These are phyloP conservation scores for Shargacucullia verbasci DNA, from an alignment of 2,888 invertebrate genomes.

Conservation along the genomic window DNA sequence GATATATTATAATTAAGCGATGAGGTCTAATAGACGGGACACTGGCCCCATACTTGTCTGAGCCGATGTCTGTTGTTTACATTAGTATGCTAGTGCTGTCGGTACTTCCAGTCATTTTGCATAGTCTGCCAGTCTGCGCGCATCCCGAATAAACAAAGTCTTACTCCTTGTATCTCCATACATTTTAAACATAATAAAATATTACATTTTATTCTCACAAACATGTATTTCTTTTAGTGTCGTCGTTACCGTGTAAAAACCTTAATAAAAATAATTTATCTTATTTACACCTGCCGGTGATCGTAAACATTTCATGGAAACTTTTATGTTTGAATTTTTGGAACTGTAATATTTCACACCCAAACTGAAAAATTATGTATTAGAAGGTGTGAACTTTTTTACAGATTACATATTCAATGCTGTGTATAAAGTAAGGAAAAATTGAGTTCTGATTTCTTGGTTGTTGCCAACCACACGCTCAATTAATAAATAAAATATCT, in stretches of 20 bases:
- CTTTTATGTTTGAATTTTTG: background rate
- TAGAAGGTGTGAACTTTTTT: too few species aligned
- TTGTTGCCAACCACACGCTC: too few species aligned
- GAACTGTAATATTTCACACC: too few species aligned
- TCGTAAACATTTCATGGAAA: constrained; percentile 1
- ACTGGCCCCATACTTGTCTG: constrained; percentile 21
- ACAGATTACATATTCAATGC: too few species aligned
- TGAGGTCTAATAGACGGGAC: constrained; percentile 2
- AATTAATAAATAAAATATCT: too few species aligned
- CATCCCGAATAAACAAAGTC: constrained; percentile 64
- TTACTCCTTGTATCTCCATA: constrained; percentile 38
- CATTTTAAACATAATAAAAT: background rate
- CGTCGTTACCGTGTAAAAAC: background rate
- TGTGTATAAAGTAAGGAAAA: constrained; percentile 9
- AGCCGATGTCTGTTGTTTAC: constrained; percentile 33
- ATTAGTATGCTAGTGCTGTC: constrained; percentile 54
- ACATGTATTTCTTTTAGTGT: too few species aligned
- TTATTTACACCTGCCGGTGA: background rate
- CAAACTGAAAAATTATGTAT: constrained; percentile 9
- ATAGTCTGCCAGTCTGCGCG: constrained; percentile 44
- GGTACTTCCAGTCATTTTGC: constrained; percentile 53
- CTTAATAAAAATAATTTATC: constrained; percentile 5
- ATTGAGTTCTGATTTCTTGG: too few species aligned
- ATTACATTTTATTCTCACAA: too few species aligned
- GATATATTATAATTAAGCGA: too few species aligned